Evolutionary conservation across 2,797 vertebrate genomes (phyloP), one percentile per base, ranked within the genome.

Genomic region (Stomatorhinus walkeri): DNA sequence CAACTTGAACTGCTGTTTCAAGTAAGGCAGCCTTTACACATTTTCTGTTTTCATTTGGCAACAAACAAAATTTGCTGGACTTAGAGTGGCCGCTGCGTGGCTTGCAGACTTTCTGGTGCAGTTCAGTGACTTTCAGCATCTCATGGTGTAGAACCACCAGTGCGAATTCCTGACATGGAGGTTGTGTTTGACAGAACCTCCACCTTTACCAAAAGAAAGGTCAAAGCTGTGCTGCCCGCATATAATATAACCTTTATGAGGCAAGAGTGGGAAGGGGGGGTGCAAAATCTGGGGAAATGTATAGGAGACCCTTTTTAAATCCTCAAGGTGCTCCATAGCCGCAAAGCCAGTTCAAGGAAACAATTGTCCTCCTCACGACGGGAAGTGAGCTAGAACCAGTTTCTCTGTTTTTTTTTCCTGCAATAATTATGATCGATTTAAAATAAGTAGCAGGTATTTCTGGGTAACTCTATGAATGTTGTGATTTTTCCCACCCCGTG

Each of bases 401-500:
- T 46, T 51, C 64, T 87, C 46, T 88, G 88, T 89, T 88, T 64
- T 52, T 88, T 87, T 87, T 24, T n/a, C 40, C 76, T 81, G 43
- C 40, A 0, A 7, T 85, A 89, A 90, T 89, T 90, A 40, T 54
- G 52, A 54, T 87, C 88, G 85, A 90, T 89, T 68, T 28, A 83
- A 90, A 90, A 90, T 90, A 90, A 90, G 89, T 88, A 76, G 4
- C 68, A 87, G 79, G 10, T 90, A 87, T 88, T 88, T 90, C 85
- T 87, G 89, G 81, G 46, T 68, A 61, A 9, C 68, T 40, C n/a
- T 87, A 87, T 85, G 52, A 89, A 85, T 76, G 86, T 22, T 49
- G 14, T 68, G 54, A 59, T 24, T 54, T 79, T 72, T 51, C 46
- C 43, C 68, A 28, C 64, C 14, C 87, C 14, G 48, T 81, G 10